Base-by-base conservation (phyloP, 2,113 vertebrate genomes). In the Sceloporus undulatus region DNA sequence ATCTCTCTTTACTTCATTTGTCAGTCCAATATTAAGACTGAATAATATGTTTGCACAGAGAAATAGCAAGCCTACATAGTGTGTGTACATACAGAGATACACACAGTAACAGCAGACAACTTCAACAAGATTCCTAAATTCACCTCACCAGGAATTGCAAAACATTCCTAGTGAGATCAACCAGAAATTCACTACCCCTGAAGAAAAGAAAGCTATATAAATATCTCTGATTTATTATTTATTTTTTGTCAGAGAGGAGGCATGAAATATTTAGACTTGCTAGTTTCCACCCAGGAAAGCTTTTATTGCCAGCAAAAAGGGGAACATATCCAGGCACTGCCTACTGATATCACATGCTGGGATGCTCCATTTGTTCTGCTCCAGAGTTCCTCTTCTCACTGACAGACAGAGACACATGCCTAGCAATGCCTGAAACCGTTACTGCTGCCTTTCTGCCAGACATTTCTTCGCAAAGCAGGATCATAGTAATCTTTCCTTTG, bases 251-350 rank as follows among this genome's bases (percentile, higher is more conserved):
- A 23, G 0, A 88, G 81, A 65, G 71, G 10, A 76, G 74, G 42
- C 86, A 91, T 91, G 78, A 95, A 96, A 95, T 94, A 96, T 91
- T 93, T 92, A 96, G 89, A 89, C 92, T 70, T 93, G 5, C 79
- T 93, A 88, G 40, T 93, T 79, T 94, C 84, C 82, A 70, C 71
- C 79, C 93, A 81, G 73, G 91, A 79, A 95, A 29, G 79, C 65
- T 95, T 95, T 97, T 92, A 93, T 95, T 85, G 92, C 84, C 79
- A 87, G 88, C 38, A 93, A 94, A 94, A 95, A n/a, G 2, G 48
- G 1, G 42, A 92, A 59, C 80, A 81, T 89, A 95, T 90, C 93
- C 90, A 92, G 91, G 85, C 95, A 88, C 91, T 93, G 78, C 92
- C 95, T 96, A 86, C 91, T 94, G 91, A 93, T 93, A 90, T 70